Base-by-base conservation (phyloP, 1,140 invertebrate genomes). In the Neodiprion lecontei region DNA sequence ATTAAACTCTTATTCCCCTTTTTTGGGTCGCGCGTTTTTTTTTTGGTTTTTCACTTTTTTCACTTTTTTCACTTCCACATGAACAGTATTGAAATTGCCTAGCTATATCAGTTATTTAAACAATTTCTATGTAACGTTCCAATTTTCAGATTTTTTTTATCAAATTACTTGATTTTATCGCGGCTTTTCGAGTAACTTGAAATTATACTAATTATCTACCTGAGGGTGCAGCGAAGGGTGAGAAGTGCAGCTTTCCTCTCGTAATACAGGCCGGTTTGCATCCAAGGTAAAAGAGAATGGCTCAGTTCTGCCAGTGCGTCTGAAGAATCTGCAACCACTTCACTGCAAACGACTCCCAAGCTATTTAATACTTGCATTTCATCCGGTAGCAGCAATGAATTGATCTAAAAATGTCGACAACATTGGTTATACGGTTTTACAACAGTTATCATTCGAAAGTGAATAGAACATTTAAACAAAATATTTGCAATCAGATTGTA, bases 261-360 rank as follows among this genome's bases (percentile, higher is more conserved):
- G 3, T 77, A 67, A 14, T 72, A 70, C 7, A 77, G 83, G 61
- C 82, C 86, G 0, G 86, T 85, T 70, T 87, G 84, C 85, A 88
- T 86, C 86, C 87, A 87, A 1, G 87, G 84, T 72, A 84, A 72
- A 8, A 87, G 76, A 72, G 85, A 85, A 1, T 87, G 86, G 17
- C 86, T 76, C 5, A 88, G 72, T 11, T 85, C 80, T 10, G 86
- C 84, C 8, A 88, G 69, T n/a, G 80, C 82, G 47, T 88, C 82
- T 0, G 85, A 76, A 12, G 85, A 87, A 76, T 87, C 81, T 1
- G 77, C 76, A 28, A 88, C 80, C 48, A 83, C 78, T 79, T 86
- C 85, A 8, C 82, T 82, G 71, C 84, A 83, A 9, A 85, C 79
- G 0, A 78, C 78, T 9, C 80, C 80, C 12, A 87, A 73, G 65